Conservation (phyloP, 1,140 invertebrate species). For the Bombus cullumanus region DNA sequence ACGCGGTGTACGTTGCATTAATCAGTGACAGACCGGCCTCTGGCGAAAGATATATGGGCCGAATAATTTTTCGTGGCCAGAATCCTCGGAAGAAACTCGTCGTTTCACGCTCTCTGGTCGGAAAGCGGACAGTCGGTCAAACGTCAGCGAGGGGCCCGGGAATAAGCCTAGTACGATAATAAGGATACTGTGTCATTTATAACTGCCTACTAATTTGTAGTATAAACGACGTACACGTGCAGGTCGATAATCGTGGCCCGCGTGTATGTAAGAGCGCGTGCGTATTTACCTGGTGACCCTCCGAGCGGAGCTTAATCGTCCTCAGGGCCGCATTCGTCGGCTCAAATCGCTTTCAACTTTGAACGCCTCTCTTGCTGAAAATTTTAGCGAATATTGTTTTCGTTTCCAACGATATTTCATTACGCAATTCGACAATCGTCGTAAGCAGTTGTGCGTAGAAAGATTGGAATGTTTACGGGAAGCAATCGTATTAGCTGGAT, state of each 20-base stretch:
- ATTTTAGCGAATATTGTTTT: neutral
- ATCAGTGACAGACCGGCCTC: conserved; percentile 15
- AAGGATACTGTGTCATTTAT: conserved; percentile 75
- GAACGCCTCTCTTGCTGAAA: neutral
- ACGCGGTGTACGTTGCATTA: conserved; percentile 19
- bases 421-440: neutral
- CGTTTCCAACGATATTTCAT: neutral
- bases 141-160: conserved; percentile 29
- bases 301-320: conserved; percentile 57
- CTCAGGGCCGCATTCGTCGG: conserved; percentile 54
- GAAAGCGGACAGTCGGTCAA: conserved; percentile 45
- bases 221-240: conserved; percentile 71
- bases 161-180: conserved; percentile 64
- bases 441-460: neutral
- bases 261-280: conserved; percentile 49
- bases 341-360: neutral
- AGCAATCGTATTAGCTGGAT: neutral
- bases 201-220: conserved; percentile 80
- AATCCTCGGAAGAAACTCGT: conserved; percentile 21
- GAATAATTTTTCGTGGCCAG: conserved; percentile 28
- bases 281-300: conserved; percentile 63
- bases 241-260: conserved; percentile 51
- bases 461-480: neutral
- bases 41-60: neutral
- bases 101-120: conserved; percentile 19